These are phyloP conservation scores for Micromesistius poutassou DNA, from an alignment of 2,797 vertebrate species.

Conservation along the genomic window DNA sequence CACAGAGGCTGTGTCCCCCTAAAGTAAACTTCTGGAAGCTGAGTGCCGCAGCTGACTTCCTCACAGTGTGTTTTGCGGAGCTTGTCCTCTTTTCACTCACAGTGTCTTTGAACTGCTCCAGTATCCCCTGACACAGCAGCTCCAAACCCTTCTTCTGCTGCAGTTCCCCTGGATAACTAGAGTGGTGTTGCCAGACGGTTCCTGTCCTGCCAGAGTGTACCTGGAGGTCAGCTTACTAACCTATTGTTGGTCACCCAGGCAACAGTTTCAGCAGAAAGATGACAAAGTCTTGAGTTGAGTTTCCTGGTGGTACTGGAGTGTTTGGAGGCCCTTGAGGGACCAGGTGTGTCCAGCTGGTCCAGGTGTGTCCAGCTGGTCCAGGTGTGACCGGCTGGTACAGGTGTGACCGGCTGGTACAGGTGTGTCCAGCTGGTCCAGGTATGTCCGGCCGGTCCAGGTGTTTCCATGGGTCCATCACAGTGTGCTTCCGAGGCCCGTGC, in stretches of 20 bases:
- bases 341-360: too few species aligned
- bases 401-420: too few species aligned
- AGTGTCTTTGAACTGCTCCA: not conserved
- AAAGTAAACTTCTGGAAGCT: not conserved
- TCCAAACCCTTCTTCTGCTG: not conserved
- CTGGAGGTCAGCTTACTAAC: not conserved
- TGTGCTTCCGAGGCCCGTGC: conserved; percentile 78
- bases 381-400: too few species aligned
- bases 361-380: too few species aligned
- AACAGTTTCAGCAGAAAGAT: not conserved
- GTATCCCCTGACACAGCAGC: not conserved
- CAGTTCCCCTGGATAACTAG: not conserved
- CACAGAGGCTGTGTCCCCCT: not conserved
- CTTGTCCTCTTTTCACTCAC: not conserved
- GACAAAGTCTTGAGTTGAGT: not conserved
- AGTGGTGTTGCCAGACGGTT: not conserved
- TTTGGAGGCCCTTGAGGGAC: too few species aligned
- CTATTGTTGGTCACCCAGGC: not conserved
- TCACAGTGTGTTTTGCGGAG: too few species aligned
- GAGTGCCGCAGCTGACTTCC: too few species aligned
- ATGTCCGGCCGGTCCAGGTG: not conserved
- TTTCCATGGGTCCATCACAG: conserved; percentile 50
- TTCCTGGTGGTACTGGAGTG: not conserved
- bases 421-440: too few species aligned
- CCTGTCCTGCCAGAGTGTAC: too few species aligned